Percentiles rank a stretch among this genome's conserved stretches.
Conservation (phyloP, 2,888 invertebrate species). For the Nemurella pictetii region DNA sequence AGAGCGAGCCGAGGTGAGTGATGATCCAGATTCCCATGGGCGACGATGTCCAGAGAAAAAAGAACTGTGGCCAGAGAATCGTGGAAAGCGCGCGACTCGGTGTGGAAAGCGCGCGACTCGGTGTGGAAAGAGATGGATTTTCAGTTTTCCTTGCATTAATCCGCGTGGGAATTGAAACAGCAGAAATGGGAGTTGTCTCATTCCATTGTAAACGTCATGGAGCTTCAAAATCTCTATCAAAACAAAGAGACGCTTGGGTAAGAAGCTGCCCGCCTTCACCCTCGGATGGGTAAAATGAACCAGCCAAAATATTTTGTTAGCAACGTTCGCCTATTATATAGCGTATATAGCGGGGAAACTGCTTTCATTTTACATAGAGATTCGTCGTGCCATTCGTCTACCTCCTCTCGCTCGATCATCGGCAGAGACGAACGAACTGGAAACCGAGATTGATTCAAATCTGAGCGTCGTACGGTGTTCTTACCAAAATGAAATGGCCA, state of each 20-base stretch:
- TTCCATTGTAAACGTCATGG: slow-evolving; percentile 4
- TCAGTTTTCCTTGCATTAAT: slow-evolving; percentile 15
- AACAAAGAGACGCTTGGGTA: not conserved
- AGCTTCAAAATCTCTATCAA: slow-evolving; percentile 2
- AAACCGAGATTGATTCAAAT: not conserved
- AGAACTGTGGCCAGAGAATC: not conserved
- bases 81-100: not conserved
- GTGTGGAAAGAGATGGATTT: slow-evolving; percentile 8
- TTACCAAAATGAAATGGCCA: not conserved
- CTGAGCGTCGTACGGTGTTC: not conserved
- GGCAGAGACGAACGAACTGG: not conserved
- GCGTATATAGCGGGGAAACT: not conserved
- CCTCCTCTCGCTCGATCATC: not conserved
- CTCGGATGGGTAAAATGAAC: not conserved
- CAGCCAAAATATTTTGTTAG: not conserved
- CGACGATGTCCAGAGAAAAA: slow-evolving; percentile 18
- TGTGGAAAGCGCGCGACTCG: not conserved
- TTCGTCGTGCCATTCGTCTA: not conserved
- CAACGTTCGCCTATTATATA: not conserved
- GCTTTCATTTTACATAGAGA: not conserved
- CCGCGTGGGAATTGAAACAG: slow-evolving; percentile 18
- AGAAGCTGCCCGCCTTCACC: not conserved
- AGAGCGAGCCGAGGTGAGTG: not conserved
- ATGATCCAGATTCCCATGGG: not conserved
- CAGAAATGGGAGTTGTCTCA: slow-evolving; percentile 22